Conservation (phyloP, 2,797 vertebrate species). For the Gorsachius magnificus region DNA sequence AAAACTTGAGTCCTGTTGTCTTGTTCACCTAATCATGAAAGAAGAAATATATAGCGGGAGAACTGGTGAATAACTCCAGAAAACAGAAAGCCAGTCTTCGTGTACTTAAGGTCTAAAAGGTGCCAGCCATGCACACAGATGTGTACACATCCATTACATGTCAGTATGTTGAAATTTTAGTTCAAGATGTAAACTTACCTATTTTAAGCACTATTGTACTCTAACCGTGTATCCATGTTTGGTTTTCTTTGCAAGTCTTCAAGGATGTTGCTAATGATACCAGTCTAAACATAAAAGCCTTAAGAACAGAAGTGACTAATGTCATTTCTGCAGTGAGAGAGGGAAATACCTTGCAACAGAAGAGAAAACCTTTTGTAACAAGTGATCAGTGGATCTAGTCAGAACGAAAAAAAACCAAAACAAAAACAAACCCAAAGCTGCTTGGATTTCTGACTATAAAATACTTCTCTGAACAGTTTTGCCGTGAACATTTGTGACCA, state of each 20-base stretch:
- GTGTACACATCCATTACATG: background rate
- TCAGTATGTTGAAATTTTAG: background rate
- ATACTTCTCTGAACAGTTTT: background rate
- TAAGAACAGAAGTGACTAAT: background rate
- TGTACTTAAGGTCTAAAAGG: background rate
- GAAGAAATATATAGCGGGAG: background rate
- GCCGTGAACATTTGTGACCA: constrained; percentile 11
- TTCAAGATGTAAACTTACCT: background rate
- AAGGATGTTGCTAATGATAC: background rate
- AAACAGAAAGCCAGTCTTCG: background rate
- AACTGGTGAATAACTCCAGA: background rate
- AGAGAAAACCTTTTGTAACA: background rate
- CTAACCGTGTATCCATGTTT: background rate
- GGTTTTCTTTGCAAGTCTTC: background rate
- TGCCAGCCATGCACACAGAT: background rate
- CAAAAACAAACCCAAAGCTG: background rate
- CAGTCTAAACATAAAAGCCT: background rate
- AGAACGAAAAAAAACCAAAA: background rate
- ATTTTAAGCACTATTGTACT: background rate
- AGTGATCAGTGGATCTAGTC: background rate
- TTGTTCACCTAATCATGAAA: background rate
- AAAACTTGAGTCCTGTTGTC: background rate
- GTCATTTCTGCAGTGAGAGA: background rate
- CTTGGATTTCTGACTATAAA: background rate
- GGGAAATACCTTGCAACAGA: background rate